These are phyloP conservation scores for Drosophila repleta DNA, from an alignment of 1,140 invertebrate genomes.

Conservation along the genomic window DNA sequence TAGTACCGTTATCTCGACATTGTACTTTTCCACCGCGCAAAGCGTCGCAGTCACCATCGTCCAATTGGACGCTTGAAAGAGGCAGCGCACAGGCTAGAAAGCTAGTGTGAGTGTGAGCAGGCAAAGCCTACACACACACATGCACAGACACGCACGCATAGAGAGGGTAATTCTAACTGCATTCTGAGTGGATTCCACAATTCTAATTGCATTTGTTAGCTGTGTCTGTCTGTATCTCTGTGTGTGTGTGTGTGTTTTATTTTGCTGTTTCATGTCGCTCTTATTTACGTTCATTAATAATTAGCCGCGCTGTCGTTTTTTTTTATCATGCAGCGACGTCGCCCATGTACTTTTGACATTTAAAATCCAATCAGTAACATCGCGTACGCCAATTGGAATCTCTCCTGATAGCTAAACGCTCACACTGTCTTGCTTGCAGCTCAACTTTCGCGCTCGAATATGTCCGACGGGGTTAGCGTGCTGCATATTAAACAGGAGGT, in stretches of 20 bases:
- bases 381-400: conserved; percentile 23
- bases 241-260: conserved; percentile 16
- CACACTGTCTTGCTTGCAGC: conserved; percentile 11
- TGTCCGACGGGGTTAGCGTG: conserved; percentile 77
- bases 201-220: conserved; percentile 38
- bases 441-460: conserved; percentile 51
- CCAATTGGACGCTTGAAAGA: conserved; percentile 13
- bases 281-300: conserved; percentile 57
- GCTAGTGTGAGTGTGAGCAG: neutral
- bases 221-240: neutral
- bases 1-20: conserved; percentile 63
- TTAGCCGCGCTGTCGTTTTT: conserved; percentile 25
- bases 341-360: conserved; percentile 68
- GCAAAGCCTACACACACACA: neutral
- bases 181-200: conserved; percentile 13
- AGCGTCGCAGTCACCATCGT: conserved; percentile 2
- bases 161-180: conserved; percentile 19
- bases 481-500: conserved; percentile 82
- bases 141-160: too few relatives aligned
- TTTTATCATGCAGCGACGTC: conserved; percentile 36
- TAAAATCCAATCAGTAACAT: conserved; percentile 46
- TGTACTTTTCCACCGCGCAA: conserved; percentile 60
- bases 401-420: neutral
- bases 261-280: conserved; percentile 2
- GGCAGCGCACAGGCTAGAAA: neutral